Evolutionary conservation across 2,888 invertebrate genomes (phyloP), one percentile per base, ranked within the genome.

Genomic region (Drosophila paranaensis): DNA sequence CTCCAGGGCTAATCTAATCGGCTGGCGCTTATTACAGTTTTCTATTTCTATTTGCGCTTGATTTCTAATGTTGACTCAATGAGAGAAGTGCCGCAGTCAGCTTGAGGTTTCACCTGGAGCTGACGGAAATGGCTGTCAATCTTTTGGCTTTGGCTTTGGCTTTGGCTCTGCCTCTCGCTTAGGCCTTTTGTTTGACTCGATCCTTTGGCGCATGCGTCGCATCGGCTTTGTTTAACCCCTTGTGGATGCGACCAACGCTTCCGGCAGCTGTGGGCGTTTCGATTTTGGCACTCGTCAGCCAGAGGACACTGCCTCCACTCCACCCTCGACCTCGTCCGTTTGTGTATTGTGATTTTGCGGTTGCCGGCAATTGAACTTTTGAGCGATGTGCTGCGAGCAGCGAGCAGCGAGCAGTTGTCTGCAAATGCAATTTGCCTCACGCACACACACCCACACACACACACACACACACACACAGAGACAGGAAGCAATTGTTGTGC

Each of bases 191-290:
- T 58, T 64, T 16, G 54, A 35, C 42, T 45, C 69, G 68, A 65
- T 70, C 88, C 74, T 78, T 72, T 74, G 77, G 77, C 79, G 77
- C 77, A 77, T 70, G 76, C 80, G 80, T 61, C 53, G 57, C 60
- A 9, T 35, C 39, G 56, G 60, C 60, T 33, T 61, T 65, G 46
- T 60, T 77, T 51, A 82, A 54, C 54, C 82, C 88, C 72, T 68
- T 66, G 57, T 53, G 46, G 25, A 14, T 60, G 20, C 51, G 72
- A 67, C 65, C 42, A 54, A 16, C 69, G 71, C 55, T 85, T 90
- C 90, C 90, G 90, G 90, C 90, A 90, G 90, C 82, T 90, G 90
- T 87, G 87, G 90, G 90, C 89, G 90, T 86, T 84, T 82, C 73
- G 67, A 70, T 74, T 84, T 71, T 77, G 75, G 62, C 85, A 84